Evolutionary conservation across 2,113 vertebrate species (phyloP), one percentile per base, ranked within the genome.

Genomic region (Rhea pennata): DNA sequence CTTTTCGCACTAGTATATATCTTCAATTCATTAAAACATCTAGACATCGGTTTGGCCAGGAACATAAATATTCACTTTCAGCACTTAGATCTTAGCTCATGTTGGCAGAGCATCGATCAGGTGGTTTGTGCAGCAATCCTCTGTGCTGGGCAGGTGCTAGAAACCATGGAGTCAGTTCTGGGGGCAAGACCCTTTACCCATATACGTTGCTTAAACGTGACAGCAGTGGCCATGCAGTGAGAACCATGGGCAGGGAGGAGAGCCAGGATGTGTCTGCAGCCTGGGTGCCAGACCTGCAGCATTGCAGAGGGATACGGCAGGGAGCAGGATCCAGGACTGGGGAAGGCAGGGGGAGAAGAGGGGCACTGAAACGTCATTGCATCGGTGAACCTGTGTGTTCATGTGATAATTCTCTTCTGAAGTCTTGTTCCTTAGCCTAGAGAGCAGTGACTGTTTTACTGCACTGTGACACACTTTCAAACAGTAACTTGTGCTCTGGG

Each of bases 101-200:
- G 3, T 40, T 89, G 64, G 39, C 62, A 85, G 76, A 78, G 2
- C 40, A 59, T 14, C 9, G 5, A 2, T 72, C 31, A 24, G 22
- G 9, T n/a, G 4, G 42, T 79, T 91, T 61, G 19, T 69, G 39
- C 21, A 21, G 2, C 48, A 69, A 58, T 31, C 15, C 3, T 46
- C 20, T 59, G 2, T 0, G 0, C 7, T 51, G 29, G 12, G 7
- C n/a, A 22, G 5, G 27, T 27, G 4, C 46, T 58, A 80, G 33
- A 53, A 42, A 12, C 6, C 44, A 36, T n/a, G 75, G 2, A 2
- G 24, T 19, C 76, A 70, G 6, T 12, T 3, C 0, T 36, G 36
- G 36, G 14, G 23, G 5, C 39, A 56, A n/a, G 85, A 20, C 5
- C 8, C 26, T 67, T 77, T 46, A 4, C 50, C 71, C 46, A 15